These are phyloP conservation scores for Sciurus niger DNA, from an alignment of 2,113 vertebrate species.

Conservation along the genomic window DNA sequence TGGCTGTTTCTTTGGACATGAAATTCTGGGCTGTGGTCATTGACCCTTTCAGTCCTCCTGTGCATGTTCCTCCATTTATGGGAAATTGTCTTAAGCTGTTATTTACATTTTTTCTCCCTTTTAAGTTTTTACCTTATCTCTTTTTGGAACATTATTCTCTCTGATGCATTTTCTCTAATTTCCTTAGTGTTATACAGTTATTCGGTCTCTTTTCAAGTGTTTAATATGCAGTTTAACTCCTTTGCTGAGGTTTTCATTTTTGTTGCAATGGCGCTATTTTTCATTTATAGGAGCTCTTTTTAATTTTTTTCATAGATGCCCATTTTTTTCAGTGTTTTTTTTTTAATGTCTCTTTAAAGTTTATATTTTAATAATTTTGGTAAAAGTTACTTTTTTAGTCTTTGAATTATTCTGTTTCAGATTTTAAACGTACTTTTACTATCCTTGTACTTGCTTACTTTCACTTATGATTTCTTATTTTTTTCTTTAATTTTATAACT, in stretches of 20 bases:
- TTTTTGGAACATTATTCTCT: neutral
- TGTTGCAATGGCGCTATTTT: neutral
- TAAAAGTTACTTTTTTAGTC: neutral
- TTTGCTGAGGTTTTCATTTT: neutral
- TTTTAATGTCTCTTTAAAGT: neutral
- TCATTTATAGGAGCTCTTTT: neutral
- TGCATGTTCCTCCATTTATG: neutral
- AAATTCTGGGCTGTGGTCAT: too few species aligned
- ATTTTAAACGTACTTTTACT: neutral
- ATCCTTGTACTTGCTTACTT: neutral
- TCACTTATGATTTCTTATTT: neutral
- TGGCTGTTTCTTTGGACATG: neutral
- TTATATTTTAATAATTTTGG: neutral
- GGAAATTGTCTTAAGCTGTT: neutral
- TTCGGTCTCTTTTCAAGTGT: neutral
- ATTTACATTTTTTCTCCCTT: neutral
- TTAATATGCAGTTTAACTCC: neutral
- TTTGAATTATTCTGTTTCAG: neutral
- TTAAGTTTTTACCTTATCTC: neutral
- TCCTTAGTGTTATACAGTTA: neutral
- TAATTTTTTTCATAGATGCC: neutral
- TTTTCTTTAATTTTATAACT: too few species aligned
- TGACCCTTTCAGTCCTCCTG: neutral
- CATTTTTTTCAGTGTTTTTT: neutral
- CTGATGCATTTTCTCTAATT: neutral